Conservation (phyloP, 2,888 invertebrate genomes). For the Abrostola triplasia region DNA sequence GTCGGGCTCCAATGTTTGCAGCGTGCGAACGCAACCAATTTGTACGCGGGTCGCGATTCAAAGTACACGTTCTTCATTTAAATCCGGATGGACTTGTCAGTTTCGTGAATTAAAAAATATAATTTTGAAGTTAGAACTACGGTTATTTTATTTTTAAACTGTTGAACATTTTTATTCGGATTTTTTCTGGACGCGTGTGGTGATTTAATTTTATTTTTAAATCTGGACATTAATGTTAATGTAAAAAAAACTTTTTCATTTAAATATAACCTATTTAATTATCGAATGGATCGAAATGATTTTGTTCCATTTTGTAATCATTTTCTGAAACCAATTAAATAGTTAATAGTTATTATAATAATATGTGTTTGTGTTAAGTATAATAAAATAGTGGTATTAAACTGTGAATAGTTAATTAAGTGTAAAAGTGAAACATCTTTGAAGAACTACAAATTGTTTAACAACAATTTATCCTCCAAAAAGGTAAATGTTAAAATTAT, state of each 20-base stretch:
- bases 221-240: no score
- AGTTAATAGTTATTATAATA: neutral
- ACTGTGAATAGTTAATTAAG: neutral
- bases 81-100: conserved; percentile 1
- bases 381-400: neutral
- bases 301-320: neutral
- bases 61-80: conserved; percentile 18
- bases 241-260: no score
- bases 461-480: conserved; percentile 5
- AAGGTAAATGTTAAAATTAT: conserved; percentile 19
- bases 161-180: neutral
- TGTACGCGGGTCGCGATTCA: conserved; percentile 9
- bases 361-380: conserved; percentile 6
- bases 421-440: conserved; percentile 17
- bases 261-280: no score
- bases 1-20: conserved; percentile 60
- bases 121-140: neutral
- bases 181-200: neutral
- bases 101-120: neutral
- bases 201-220: no score
- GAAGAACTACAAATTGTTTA: neutral
- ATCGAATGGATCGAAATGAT: neutral
- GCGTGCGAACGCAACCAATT: conserved; percentile 46
- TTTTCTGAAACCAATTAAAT: neutral
- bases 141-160: conserved; percentile 2